These are phyloP conservation scores for Hedychridium roseum DNA, from an alignment of 2,888 invertebrate species.

Conservation along the genomic window DNA sequence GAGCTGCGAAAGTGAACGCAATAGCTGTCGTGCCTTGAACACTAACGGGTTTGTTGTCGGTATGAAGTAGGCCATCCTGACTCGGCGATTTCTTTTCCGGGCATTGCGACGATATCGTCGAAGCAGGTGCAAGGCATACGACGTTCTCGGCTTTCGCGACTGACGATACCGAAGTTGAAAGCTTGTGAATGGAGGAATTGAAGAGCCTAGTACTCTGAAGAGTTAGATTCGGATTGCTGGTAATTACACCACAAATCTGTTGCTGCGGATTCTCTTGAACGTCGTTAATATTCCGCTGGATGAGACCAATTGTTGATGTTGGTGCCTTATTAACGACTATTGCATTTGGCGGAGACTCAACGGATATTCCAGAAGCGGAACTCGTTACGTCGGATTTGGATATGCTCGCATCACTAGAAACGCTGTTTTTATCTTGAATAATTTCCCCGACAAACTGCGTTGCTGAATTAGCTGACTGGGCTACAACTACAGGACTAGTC, in stretches of 20 bases:
- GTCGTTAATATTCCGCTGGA: conserved; percentile 51
- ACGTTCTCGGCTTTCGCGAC: conserved; percentile 50
- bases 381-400: conserved; percentile 24
- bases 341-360: conserved; percentile 34
- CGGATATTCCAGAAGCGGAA: conserved; percentile 25
- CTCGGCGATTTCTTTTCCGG: conserved; percentile 42
- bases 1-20: conserved; percentile 52
- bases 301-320: conserved; percentile 47
- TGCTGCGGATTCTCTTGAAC: conserved; percentile 47
- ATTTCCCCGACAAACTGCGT: conserved; percentile 38
- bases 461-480: conserved; percentile 46
- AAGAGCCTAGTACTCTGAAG: conserved; percentile 54
- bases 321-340: conserved; percentile 52
- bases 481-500: conserved; percentile 43
- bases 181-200: conserved; percentile 55
- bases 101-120: conserved; percentile 30
- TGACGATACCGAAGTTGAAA: conserved; percentile 36
- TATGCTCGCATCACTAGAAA: conserved; percentile 27
- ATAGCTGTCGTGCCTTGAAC: conserved; percentile 51
- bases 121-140: conserved; percentile 46
- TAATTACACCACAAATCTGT: conserved; percentile 58
- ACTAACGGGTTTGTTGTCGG: conserved; percentile 43
- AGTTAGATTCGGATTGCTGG: conserved; percentile 56
- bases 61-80: conserved; percentile 35
- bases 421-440: conserved; percentile 24